phyloP scores from a whole-genome alignment of 1,140 invertebrate genomes.

The Eurosta solidaginis region DNA sequence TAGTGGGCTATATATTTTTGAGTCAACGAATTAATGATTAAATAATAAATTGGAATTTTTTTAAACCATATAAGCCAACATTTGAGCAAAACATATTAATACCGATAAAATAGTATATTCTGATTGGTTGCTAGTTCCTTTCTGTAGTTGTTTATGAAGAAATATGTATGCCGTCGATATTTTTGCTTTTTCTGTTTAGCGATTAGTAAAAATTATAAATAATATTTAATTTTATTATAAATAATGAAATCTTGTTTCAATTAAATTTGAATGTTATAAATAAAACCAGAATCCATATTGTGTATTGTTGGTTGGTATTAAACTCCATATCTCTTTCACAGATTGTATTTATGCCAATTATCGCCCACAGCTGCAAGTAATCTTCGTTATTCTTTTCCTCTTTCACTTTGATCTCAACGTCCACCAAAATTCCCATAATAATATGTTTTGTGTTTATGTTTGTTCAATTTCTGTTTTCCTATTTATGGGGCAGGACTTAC shows the following conservation, averaged over 20 bases:
- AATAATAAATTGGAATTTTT: conserved; percentile 23
- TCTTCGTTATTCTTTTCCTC: not conserved
- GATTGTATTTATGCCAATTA: not conserved
- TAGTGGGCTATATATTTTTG: no score
- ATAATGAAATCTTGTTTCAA: not conserved
- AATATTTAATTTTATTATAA: not conserved
- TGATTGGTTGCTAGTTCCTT: not conserved
- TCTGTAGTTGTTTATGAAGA: not conserved
- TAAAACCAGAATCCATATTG: not conserved
- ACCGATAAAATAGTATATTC: not conserved
- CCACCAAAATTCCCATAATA: not conserved
- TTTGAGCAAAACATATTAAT: not conserved
- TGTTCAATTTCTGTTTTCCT: not conserved
- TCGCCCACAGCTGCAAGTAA: not conserved
- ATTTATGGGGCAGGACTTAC: conserved; percentile 8
- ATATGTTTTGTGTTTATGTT: not conserved
- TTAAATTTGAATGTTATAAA: not conserved
- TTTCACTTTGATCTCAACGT: not conserved
- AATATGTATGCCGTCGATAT: not conserved
- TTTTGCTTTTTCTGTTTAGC: not conserved
- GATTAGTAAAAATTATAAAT: conserved; percentile 10
- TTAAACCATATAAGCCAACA: conserved; percentile 1
- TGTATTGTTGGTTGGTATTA: not conserved
- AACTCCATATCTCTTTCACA: not conserved
- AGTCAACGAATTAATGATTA: no score